Evolutionary conservation across 2,888 invertebrate species (phyloP).

Genomic region (Gari tellinella): DNA sequence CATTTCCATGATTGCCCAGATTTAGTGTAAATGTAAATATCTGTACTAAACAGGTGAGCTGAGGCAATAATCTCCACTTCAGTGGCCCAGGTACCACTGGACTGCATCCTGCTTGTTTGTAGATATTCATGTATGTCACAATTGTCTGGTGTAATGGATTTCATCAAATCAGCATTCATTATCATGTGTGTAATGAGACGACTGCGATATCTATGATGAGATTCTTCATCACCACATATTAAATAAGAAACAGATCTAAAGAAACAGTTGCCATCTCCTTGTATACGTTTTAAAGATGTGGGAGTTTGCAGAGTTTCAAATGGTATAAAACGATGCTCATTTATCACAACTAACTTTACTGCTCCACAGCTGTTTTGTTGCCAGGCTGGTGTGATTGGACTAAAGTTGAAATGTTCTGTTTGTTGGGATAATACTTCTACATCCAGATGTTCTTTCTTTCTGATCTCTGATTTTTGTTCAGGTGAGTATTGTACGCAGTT

Average conservation of each 20-base stretch:
- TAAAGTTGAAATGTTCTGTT: constrained; percentile 1
- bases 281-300: background rate
- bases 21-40: constrained; percentile 28
- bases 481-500: too few relatives aligned
- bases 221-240: constrained; percentile 17
- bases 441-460: too few relatives aligned
- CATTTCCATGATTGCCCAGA: constrained; percentile 49
- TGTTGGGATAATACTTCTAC: background rate
- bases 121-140: constrained; percentile 16
- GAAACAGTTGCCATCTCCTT: constrained; percentile 32
- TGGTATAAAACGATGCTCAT: too few relatives aligned
- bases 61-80: constrained; percentile 17
- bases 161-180: too few relatives aligned
- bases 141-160: constrained; percentile 1
- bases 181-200: too few relatives aligned
- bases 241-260: constrained; percentile 24
- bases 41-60: constrained; percentile 16
- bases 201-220: background rate
- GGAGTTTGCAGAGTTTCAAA: background rate
- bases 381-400: background rate
- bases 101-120: background rate
- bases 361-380: background rate
- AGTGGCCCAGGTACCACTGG: constrained; percentile 21
- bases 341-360: too few relatives aligned
- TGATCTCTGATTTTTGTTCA: too few relatives aligned